A percentile compares a stretch with the other conserved stretches of the same genome.
Conservation (phyloP, 2,797 vertebrate species). For the Anomalospiza imberbis region DNA sequence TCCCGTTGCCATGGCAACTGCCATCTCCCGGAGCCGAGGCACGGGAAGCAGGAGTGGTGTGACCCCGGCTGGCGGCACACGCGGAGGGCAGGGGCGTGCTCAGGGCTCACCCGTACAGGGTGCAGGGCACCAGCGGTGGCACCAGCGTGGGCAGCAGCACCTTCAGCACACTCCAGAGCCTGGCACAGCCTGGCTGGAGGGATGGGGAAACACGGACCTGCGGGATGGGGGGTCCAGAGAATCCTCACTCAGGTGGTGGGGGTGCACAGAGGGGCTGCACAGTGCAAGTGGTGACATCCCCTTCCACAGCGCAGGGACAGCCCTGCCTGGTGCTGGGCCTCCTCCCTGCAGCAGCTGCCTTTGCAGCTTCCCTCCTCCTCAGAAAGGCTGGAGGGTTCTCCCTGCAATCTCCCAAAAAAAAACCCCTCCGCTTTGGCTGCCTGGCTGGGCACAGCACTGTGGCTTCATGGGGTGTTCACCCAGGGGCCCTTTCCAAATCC, state of each 20-base stretch:
- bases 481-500: not conserved
- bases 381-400: not conserved
- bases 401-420: not conserved
- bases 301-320: fast-evolving
- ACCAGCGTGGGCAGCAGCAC: fast-evolving
- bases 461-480: not conserved
- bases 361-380: not conserved
- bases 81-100: fast-evolving
- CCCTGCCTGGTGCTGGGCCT: not conserved
- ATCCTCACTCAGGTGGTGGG: fast-evolving
- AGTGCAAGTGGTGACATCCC: fast-evolving
- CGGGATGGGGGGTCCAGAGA: not conserved
- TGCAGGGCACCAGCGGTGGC: not conserved
- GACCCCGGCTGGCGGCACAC: not conserved
- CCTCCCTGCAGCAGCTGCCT: not conserved
- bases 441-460: fast-evolving
- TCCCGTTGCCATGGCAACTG: slow-evolving; percentile 67
- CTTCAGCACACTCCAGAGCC: not conserved
- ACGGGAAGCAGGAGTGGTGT: slow-evolving; percentile 53
- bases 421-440: not conserved
- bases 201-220: too few relatives aligned
- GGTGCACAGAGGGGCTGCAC: not conserved
- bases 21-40: slow-evolving; percentile 56
- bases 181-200: not conserved
- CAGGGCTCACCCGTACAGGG: not conserved